Evolutionary conservation across 2,113 vertebrate species (phyloP), one percentile per base, ranked within the genome.

Genomic region (Leuciscus idus): DNA sequence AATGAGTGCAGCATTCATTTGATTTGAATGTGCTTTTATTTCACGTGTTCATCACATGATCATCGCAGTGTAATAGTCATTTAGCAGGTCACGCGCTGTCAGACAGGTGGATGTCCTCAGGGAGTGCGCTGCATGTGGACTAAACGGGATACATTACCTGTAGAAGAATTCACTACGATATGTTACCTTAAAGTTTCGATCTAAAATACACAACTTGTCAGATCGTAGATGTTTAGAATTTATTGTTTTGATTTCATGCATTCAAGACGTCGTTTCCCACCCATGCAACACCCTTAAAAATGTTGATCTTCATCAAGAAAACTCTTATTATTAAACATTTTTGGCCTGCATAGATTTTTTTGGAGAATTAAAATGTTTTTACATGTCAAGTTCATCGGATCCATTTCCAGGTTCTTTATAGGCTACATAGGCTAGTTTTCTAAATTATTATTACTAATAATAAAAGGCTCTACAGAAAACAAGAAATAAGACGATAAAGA

Each of bases 11-110:
- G 8, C 43, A 50, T 46, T 39, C 48, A 36, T 50, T 72, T 43
- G 6, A 48, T 4, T 23, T 62, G n/a, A 26, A 43, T 21, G 70
- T 84, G 72, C 7, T 55, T 23, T 62, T 68, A 50, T 50, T 76
- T 86, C 80, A 62, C 55, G 12, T 66, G 61, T 68, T 68, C 62
- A 33, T 82, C 80, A 68, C 80, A 30, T 77, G 66, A 57, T 61
- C 46, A 48, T 74, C 52, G 52, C 70, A 30, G 26, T 64, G 76
- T 85, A 77, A 82, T 73, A 70, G 84, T 62, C 84, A 28, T 77
- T 85, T 75, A 82, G 76, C 36, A 88, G 83, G 76, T 81, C 78
- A 81, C 70, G 13, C 30, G 68, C 66, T 86, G 77, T 61, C 78
- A 64, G 8, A 64, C 52, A 81, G 66, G 46, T 55, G 74, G 7